Conservation (phyloP, 2,113 vertebrate species). For the Acrocephalus arundinaceus region DNA sequence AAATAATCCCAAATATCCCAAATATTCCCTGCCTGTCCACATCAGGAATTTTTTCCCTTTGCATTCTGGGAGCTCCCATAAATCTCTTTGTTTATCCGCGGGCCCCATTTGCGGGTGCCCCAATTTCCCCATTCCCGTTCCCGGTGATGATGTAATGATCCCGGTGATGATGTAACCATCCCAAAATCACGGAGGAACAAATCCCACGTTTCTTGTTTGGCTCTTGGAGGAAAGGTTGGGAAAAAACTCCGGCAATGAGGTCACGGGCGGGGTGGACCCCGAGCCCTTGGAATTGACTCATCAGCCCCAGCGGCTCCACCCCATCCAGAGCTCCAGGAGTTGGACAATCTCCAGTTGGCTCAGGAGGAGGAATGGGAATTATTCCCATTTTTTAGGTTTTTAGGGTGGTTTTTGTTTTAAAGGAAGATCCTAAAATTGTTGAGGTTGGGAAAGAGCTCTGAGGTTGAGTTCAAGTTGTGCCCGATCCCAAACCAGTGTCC, state of each 20-base stretch:
- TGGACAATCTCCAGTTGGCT: background rate
- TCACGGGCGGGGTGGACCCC: background rate
- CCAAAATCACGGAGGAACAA: background rate
- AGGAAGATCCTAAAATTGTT: rapidly evolving
- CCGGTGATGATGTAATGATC: no score
- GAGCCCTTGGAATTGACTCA: background rate
- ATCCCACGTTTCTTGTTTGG: background rate
- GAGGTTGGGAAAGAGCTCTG: background rate
- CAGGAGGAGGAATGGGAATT: background rate
- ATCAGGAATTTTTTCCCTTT: no score
- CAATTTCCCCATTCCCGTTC: background rate
- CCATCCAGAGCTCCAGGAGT: background rate
- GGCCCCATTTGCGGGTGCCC: background rate
- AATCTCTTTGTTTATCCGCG: background rate
- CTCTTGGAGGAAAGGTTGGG: background rate
- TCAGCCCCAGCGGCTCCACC: background rate
- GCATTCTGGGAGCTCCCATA: background rate
- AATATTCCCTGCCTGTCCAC: rapidly evolving
- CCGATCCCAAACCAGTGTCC: rapidly evolving
- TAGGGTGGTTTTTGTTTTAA: background rate
- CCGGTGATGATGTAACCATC: no score
- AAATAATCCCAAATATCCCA: background rate
- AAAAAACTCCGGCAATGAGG: background rate
- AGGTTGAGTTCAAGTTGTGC: no score
- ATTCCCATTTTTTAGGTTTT: background rate